Evolutionary conservation across 2,888 invertebrate genomes (phyloP).

Genomic region (Idaea biselata): DNA sequence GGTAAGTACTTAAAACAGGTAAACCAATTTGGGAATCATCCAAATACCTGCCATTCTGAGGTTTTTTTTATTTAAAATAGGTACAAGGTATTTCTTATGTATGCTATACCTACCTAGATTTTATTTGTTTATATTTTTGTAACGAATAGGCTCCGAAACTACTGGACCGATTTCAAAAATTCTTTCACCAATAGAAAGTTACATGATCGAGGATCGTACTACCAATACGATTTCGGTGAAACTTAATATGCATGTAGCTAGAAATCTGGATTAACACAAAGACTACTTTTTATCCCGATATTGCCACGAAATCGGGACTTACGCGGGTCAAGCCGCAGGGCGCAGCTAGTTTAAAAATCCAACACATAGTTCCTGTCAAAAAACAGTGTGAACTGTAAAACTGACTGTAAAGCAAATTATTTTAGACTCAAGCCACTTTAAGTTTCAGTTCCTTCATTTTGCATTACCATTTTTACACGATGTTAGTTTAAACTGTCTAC

Average conservation of each 20-base stretch:
- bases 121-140: too few relatives aligned
- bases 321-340: too few relatives aligned
- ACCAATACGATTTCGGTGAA: too few relatives aligned
- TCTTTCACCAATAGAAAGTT: too few relatives aligned
- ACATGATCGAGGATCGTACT: too few relatives aligned
- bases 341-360: neutral
- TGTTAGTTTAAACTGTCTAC: conserved; percentile 54
- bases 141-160: too few relatives aligned
- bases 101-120: too few relatives aligned
- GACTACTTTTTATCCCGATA: too few relatives aligned
- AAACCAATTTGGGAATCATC: neutral
- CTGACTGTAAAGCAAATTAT: neutral
- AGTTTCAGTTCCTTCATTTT: conserved; percentile 5
- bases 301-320: too few relatives aligned
- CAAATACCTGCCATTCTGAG: neutral
- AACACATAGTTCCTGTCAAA: neutral
- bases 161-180: too few relatives aligned
- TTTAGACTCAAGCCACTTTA: neutral
- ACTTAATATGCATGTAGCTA: too few relatives aligned
- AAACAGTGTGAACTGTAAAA: neutral
- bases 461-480: conserved; percentile 20
- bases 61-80: conserved; percentile 3
- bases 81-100: neutral
- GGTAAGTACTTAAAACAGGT: neutral
- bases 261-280: too few relatives aligned